Base-by-base conservation (phyloP, 1,140 invertebrate genomes). In the Geopemphigus sp. region DNA sequence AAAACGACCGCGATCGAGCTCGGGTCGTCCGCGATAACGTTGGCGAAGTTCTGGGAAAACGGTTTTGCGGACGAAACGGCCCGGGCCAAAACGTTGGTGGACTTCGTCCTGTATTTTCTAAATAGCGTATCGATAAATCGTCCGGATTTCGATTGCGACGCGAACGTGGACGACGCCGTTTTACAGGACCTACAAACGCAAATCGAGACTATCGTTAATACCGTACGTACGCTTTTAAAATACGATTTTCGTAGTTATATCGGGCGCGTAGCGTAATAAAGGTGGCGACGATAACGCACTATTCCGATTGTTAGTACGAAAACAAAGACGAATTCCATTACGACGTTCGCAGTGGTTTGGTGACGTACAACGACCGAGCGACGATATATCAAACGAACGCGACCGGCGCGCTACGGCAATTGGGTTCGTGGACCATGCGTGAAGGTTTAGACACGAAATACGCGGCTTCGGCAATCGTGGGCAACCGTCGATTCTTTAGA, bases 341-440 rank as follows among this genome's bases (percentile, higher is more conserved):
- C 39, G 22, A 78, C 22, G 17, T 50, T 8, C 22, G 47, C 11
- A 63, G 12, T 2, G 45, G 17, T 29, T 19, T 47, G 5, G 22
- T 78, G n/a, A 63, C 57, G 22, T 78, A 63, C n/a, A 59, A 78
- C 45, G 74, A 78, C 17, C 56, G 6, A 17, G 74, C 74, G 17
- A 26, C 5, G 19, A 78, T 78, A 61, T 29, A 50, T n/a, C 63
- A 32, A 50, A 1, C 61, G 0, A n/a, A n/a, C 1, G 2, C 6
- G 6, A 19, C 61, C 1, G 57, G 57, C 3, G 32, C n/a, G 15
- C 57, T 24, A 1, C 63, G 63, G 10, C 74, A 63, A n/a, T 26
- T 78, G 10, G 74, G 74, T 45, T 26, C 57, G 15, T 78, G 74
- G 74, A 78, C 57, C 1, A 6, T 45, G 47, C 45, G 61, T 8